phyloP scores from a whole-genome alignment of 2,113 vertebrate species.

The Dipodomys merriami region DNA sequence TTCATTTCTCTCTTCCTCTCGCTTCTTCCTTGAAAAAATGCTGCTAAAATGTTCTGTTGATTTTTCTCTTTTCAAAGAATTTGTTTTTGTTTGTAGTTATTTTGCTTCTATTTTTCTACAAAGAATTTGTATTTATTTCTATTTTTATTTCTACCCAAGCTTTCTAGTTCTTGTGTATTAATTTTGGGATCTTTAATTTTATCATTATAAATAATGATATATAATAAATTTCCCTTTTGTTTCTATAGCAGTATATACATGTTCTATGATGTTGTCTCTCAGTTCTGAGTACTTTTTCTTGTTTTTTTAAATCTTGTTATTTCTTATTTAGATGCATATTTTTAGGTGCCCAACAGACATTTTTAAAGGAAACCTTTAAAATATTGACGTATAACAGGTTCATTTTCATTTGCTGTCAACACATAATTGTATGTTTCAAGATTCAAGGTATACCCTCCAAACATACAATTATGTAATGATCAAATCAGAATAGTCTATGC shows the following conservation, averaged over 20 bases:
- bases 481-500: neutral
- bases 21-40: neutral
- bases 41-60: neutral
- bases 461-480: neutral
- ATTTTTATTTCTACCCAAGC: neutral
- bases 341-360: neutral
- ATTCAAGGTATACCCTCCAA: neutral
- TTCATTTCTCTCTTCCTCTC: neutral
- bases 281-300: neutral
- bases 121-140: neutral
- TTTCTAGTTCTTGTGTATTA: neutral
- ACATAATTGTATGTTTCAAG: neutral
- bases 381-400: neutral
- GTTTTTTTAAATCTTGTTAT: neutral
- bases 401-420: neutral
- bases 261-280: neutral
- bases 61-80: neutral
- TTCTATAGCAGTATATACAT: neutral
- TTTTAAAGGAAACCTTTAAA: neutral
- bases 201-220: neutral
- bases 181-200: neutral
- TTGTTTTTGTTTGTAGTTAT: neutral
- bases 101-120: neutral
- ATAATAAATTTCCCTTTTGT: neutral
- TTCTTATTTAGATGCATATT: neutral